These are phyloP conservation scores for Tetragonula clypearis DNA, from an alignment of 1,140 invertebrate genomes.

Conservation along the genomic window DNA sequence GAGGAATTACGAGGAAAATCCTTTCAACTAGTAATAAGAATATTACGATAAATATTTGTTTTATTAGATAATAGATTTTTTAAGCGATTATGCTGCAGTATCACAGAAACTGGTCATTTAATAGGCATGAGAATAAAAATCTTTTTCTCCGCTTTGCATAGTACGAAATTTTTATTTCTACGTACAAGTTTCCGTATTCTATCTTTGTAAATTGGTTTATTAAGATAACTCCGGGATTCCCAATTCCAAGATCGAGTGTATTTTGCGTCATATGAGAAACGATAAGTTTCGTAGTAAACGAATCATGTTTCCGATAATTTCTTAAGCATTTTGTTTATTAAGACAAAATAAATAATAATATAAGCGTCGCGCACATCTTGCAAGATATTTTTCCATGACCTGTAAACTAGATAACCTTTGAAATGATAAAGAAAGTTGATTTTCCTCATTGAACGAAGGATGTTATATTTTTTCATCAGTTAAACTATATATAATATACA, in stretches of 20 bases:
- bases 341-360: background rate
- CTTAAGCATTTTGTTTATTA: background rate
- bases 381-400: background rate
- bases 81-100: too few relatives aligned
- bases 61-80: background rate
- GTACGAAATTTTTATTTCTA: background rate
- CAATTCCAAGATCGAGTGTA: background rate
- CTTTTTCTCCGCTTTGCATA: background rate
- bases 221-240: background rate
- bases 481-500: background rate
- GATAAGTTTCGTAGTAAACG: background rate
- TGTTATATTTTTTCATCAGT: background rate
- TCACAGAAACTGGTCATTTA: background rate
- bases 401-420: conserved; percentile 11
- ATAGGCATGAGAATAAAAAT: background rate
- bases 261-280: background rate
- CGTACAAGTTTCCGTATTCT: background rate
- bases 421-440: background rate
- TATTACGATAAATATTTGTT: background rate
- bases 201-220: too few relatives aligned
- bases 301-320: background rate
- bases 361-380: background rate
- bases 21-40: background rate
- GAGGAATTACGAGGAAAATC: conserved; percentile 28
- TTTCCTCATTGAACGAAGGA: background rate